Base-by-base conservation (phyloP, 2,888 invertebrate species). In the Calameuta idolon region DNA sequence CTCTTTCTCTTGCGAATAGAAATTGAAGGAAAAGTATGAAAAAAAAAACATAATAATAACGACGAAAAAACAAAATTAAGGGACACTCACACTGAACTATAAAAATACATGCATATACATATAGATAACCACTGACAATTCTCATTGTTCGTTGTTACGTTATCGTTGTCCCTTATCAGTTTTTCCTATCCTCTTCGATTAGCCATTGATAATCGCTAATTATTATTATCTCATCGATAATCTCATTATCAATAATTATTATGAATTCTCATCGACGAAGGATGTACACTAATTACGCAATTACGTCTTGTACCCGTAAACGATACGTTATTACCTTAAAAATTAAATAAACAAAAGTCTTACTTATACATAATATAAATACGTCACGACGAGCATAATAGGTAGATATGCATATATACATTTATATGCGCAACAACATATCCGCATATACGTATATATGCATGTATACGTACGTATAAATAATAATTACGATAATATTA, bases 271-370 rank as follows among this genome's bases (percentile, higher is more conserved):
- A 78, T 79, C 69, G 76, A 80, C 73, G 82, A 76, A 40, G 80
- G 76, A 76, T 79, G 77, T 82, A 81, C 80, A 80, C 80, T 78
- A 85, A 78, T 34, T 74, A 74, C 74, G 40, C 15, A 40, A 40
- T 40, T 40, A 40, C 40, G 40, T 40, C 40, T 40, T 40, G 15
- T 40, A 40, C 40, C 40, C 40, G 40, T 40, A 40, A 40, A 40
- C 40, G 40, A 40, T 40, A 40, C 40, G 40, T 40, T 40, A 40
- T 40, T 40, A 40, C 40, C 40, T 40, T 33, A 81, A 75, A 77
- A 78, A 82, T 83, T 81, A 79, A 84, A 86, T 81, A 80, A 83
- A 83, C 80, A 81, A 40, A n/a, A n/a, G 81, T 86, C 86, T 87
- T 85, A 85, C 83, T 83, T 85, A 87, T 84, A 85, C 74, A 81